A percentile compares a stretch with the other conserved stretches of the same genome.
Conservation (phyloP, 2,888 invertebrate species). For the Tortrix viridana region DNA sequence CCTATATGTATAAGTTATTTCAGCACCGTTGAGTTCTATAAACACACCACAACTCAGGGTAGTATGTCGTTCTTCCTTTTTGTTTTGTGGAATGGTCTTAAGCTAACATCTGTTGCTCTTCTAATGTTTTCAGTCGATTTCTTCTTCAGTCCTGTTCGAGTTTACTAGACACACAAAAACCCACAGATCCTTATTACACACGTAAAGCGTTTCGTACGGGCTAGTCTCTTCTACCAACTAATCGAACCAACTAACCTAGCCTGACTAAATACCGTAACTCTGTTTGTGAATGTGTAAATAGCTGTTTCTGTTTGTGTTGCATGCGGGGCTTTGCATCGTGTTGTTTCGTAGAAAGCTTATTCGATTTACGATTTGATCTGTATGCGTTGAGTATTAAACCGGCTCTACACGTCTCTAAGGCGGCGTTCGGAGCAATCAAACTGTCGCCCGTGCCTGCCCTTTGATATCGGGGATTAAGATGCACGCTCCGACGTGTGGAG, state of each 20-base stretch:
- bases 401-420: slow-evolving; percentile 12
- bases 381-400: slow-evolving; percentile 15
- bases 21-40: slow-evolving; percentile 5
- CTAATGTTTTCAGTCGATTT: slow-evolving; percentile 15
- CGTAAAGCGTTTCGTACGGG: slow-evolving; percentile 18
- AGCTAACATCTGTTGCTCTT: slow-evolving; percentile 31
- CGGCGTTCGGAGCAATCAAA: slow-evolving; percentile 2
- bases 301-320: slow-evolving; percentile 48
- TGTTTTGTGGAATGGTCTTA: slow-evolving; percentile 30
- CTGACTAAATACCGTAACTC: slow-evolving; percentile 23
- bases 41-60: slow-evolving; percentile 19
- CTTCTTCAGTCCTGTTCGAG: not conserved
- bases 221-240: slow-evolving; percentile 29
- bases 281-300: slow-evolving; percentile 43
- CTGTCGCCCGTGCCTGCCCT: slow-evolving; percentile 23
- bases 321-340: slow-evolving; percentile 63
- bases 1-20: slow-evolving; percentile 12
- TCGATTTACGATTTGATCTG: slow-evolving; percentile 24
- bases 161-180: slow-evolving; percentile 6
- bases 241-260: slow-evolving; percentile 21
- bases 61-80: slow-evolving; percentile 23
- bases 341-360: slow-evolving; percentile 46
- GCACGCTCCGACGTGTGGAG: slow-evolving; percentile 21
- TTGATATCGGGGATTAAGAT: slow-evolving; percentile 31
- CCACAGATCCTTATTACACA: slow-evolving; percentile 14